Percentiles rank a stretch among this genome's conserved stretches.
These are phyloP conservation scores for Luffia ferchaultella DNA, from an alignment of 2,888 invertebrate genomes.

Conservation along the genomic window DNA sequence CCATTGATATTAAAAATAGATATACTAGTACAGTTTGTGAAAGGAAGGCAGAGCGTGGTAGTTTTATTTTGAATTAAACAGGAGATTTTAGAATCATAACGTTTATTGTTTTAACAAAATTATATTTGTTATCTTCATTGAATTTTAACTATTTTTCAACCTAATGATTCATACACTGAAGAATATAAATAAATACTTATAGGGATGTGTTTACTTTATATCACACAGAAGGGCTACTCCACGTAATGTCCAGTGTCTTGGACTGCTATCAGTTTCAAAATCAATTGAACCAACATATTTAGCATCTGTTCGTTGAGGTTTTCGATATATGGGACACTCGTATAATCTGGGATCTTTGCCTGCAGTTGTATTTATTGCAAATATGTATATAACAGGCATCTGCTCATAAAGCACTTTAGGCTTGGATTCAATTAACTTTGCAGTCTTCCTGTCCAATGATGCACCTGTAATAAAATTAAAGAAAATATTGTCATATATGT, in stretches of 20 bases:
- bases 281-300: conserved; percentile 96
- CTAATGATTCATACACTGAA: no score
- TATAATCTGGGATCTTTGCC: conserved; percentile 91
- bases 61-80: no score
- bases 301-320: conserved; percentile 92
- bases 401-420: conserved; percentile 93
- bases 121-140: no score
- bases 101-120: no score
- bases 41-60: no score
- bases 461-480: conserved; percentile 68
- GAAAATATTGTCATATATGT: no score
- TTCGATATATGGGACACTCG: conserved; percentile 96
- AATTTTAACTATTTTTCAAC: no score
- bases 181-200: not conserved
- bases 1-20: no score
- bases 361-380: conserved; percentile 92
- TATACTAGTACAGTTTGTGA: no score
- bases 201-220: conserved; percentile 79
- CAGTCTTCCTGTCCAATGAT: conserved; percentile 85
- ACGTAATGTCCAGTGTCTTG: conserved; percentile 93
- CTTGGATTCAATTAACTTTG: conserved; percentile 91
- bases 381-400: conserved; percentile 96
- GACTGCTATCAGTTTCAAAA: conserved; percentile 91
- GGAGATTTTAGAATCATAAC: no score
- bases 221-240: conserved; percentile 97